These are phyloP conservation scores for Erynnis tages DNA, from an alignment of 2,888 invertebrate species.

Conservation along the genomic window DNA sequence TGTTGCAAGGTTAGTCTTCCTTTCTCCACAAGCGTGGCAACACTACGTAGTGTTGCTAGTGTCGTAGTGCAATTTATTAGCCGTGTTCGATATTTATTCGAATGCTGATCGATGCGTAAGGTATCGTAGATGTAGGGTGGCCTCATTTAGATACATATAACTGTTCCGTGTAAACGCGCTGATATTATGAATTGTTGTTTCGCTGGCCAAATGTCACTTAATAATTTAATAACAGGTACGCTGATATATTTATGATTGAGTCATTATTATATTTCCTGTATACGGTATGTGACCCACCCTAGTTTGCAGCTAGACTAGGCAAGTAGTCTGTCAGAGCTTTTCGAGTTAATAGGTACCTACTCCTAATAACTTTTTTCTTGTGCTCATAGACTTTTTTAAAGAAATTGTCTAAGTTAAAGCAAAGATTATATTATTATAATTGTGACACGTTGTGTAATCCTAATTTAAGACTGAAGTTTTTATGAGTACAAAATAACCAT, in stretches of 20 bases:
- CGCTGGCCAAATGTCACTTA: not conserved
- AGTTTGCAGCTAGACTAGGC: too few relatives aligned
- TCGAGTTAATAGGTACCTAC: too few relatives aligned
- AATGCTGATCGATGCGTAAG: constrained; percentile 22
- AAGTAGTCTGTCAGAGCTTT: too few relatives aligned
- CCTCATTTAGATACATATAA: constrained; percentile 13
- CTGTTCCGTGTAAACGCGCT: constrained; percentile 17
- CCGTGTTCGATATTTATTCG: constrained; percentile 23
- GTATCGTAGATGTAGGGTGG: constrained; percentile 13
- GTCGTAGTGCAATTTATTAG: constrained; percentile 19
- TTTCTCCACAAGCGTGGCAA: not conserved
- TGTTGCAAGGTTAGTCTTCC: not conserved
- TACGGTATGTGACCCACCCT: not conserved
- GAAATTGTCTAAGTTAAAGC: too few relatives aligned
- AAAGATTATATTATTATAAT: too few relatives aligned
- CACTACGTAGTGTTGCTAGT: not conserved
- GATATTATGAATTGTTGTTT: constrained; percentile 18
- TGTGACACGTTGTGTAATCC: too few relatives aligned
- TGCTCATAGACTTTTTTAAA: too few relatives aligned
- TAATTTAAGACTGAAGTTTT: too few relatives aligned
- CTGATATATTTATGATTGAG: too few relatives aligned
- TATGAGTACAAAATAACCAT: too few relatives aligned
- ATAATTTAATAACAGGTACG: constrained; percentile 5
- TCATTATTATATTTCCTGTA: too few relatives aligned
- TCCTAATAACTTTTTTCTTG: too few relatives aligned